Evolutionary conservation across 2,888 invertebrate genomes (phyloP), one percentile per base, ranked within the genome.

Genomic region (Cataglyphis albicans): DNA sequence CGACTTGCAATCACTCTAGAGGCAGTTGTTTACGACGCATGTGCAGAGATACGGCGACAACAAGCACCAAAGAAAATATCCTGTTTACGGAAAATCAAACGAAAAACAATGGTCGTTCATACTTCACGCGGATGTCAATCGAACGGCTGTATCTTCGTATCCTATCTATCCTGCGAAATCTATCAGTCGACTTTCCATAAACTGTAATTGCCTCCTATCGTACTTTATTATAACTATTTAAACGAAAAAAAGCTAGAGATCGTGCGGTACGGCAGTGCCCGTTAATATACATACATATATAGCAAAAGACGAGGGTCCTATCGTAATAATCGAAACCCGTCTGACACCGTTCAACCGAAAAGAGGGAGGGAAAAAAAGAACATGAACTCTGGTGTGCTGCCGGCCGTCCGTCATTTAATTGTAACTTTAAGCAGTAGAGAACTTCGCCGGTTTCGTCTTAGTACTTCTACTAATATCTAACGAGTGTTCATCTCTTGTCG

Each of bases 131-230:
- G 82, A 87, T 73, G 85, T 85, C 72, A 87, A 89, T 83, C 83
- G 87, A 88, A 82, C 81, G 88, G 82, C 86, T 82, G 72, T 44
- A 84, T 80, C 78, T 86, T 86, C 85, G 81, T 84, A 88, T 83
- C 63, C 81, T 57, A 68, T 15, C 41, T 75, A 68, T 5, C 7
- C 74, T 82, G 70, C 83, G 80, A 86, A 85, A 86, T 90, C 88
- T 92, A 89, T 90, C 90, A 89, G 91, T 91, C 91, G 90, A 91
- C 89, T 92, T 87, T 90, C 88, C 90, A 90, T 92, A 91, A 91
- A 86, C 89, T 91, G 88, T 91, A 91, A 90, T 91, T 92, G 91
- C 89, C 90, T 90, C 91, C 90, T 70, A 91, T 89, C 89, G 87
- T 92, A 92, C 87, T 90, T 88, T 89, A 88, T 90, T 88, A 84